Evolutionary conservation across 1,140 invertebrate species (phyloP), one percentile per base, ranked within the genome.

Genomic region (Panagrolaimus sp.): DNA sequence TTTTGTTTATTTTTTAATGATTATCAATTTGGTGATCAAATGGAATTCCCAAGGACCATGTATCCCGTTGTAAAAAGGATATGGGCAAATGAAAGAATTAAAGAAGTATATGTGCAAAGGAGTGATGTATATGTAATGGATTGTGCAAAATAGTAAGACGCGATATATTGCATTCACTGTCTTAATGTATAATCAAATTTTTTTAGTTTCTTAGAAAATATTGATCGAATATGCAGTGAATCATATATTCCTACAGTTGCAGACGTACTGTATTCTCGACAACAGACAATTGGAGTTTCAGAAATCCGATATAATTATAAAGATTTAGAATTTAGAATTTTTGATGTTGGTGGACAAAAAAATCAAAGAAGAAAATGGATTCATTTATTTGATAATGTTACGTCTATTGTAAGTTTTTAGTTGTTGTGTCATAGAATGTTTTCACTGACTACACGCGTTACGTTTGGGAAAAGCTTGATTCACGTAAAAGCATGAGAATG

Each of bases 171-270:
- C n/a, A n/a, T n/a, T 3, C 87, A 89, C 92, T 86, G 92, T 95
- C 83, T 90, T 91, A 82, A 89, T 88, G 81, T 88, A 88, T 82
- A 89, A 92, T 87, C 95, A 96, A 87, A 88, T 95, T 84, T 9
- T 20, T 67, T 69, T 86, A 93, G 92, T 88, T 96, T 95, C 87
- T 89, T 96, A 84, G 91, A 91, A 88, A 91, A 92, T 87, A 91
- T 96, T 84, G 91, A 94, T 87, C 89, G 92, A 86, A 92, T 95
- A 83, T 90, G 91, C 82, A 89, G 88, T 81, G 87, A 88, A 82
- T 9, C 51, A 16, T 95, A 95, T 87, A 88, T 95, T 84, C 92
- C 93, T 72, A 92, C 68, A 9, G 42, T 45, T 9, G 23, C 27
- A 8, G 71, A 72, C 31, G 44, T 72, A 38, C 64, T 72, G 14